phyloP scores from a whole-genome alignment of 2,888 invertebrate species.

The Incurvaria masculella region DNA sequence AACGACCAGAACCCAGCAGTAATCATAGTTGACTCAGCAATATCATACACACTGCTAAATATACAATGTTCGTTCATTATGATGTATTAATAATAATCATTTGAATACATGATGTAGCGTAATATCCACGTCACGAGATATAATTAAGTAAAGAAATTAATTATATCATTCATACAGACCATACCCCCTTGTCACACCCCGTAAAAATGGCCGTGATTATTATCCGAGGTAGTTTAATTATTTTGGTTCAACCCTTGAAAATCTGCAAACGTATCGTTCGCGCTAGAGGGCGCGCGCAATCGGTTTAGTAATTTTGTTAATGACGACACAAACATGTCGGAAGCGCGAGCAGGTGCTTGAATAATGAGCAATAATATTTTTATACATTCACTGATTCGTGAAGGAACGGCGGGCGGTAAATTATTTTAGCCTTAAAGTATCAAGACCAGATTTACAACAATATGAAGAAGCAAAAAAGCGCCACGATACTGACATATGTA shows the following conservation, averaged over 20 bases:
- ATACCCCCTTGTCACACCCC: too few species aligned
- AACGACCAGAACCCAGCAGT: neutral
- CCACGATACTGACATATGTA: too few species aligned
- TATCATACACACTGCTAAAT: neutral
- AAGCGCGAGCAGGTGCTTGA: constrained; percentile 38
- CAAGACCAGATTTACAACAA: constrained; percentile 20
- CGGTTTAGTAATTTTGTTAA: constrained; percentile 50
- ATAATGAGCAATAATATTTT: constrained; percentile 57
- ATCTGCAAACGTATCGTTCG: constrained; percentile 34
- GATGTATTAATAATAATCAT: constrained; percentile 22
- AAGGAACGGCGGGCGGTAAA: constrained; percentile 31
- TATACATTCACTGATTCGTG: constrained; percentile 41
- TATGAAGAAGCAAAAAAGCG: too few species aligned
- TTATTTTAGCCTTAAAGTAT: neutral
- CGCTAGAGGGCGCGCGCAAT: constrained; percentile 41
- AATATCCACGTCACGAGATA: too few species aligned
- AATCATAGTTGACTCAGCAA: neutral
- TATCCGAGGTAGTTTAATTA: too few species aligned
- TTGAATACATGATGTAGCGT: constrained; percentile 55
- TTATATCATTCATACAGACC: too few species aligned
- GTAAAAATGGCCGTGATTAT: too few species aligned
- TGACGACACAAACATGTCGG: constrained; percentile 30
- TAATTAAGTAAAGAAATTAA: too few species aligned
- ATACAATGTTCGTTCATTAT: constrained; percentile 16
- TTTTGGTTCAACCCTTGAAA: too few species aligned